These are phyloP conservation scores for Tuta absoluta DNA, from an alignment of 2,888 invertebrate species.

Conservation along the genomic window DNA sequence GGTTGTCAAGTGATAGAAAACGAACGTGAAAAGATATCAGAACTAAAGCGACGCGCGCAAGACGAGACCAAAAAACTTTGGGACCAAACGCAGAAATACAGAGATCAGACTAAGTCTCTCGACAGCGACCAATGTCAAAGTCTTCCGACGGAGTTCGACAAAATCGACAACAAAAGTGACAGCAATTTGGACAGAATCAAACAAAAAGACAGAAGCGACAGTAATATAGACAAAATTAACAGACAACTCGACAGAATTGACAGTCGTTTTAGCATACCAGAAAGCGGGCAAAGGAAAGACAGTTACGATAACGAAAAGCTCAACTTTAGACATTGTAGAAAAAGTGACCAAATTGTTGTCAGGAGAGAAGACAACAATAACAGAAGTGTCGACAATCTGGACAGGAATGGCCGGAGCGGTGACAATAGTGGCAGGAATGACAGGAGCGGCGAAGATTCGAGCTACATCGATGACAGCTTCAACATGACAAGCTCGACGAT, in stretches of 20 bases:
- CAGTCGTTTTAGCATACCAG: not conserved
- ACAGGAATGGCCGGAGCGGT: not conserved
- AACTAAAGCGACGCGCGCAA: conserved; percentile 91
- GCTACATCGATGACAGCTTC: conserved; percentile 58
- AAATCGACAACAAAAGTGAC: conserved; percentile 30
- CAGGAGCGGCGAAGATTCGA: conserved; percentile 49
- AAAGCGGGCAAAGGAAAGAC: conserved; percentile 8
- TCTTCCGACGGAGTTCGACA: conserved; percentile 40
- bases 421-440: conserved; percentile 30
- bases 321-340: conserved; percentile 3
- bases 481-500: conserved; percentile 58
- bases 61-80: conserved; percentile 94
- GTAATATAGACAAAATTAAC: not conserved
- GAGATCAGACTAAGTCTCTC: conserved; percentile 52
- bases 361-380: not conserved
- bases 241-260: too few relatives aligned
- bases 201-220: not conserved
- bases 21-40: conserved; percentile 92
- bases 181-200: conserved; percentile 24
- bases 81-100: conserved; percentile 82
- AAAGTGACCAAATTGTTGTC: not conserved
- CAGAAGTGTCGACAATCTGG: not conserved
- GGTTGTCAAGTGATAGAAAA: conserved; percentile 96
- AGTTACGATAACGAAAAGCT: not conserved
- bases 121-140: conserved; percentile 54